Conservation (phyloP, 2,888 invertebrate species). For the Aphrophora alni region DNA sequence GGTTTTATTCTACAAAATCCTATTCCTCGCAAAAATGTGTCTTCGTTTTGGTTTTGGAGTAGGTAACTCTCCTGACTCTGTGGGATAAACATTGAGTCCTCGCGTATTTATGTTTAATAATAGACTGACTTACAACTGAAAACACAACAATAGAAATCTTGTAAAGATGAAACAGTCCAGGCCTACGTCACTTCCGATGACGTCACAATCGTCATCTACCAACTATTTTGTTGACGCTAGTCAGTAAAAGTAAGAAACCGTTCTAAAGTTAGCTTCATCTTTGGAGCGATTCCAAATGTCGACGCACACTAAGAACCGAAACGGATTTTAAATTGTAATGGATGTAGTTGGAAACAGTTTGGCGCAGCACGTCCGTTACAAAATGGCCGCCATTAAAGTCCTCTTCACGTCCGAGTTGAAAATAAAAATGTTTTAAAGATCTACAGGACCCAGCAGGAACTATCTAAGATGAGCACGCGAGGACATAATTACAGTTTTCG, state of each 20-base stretch:
- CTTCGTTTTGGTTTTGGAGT: too few species aligned
- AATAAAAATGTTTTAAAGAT: too few species aligned
- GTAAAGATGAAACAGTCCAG: not conserved
- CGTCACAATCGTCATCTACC: not conserved
- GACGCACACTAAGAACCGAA: not conserved
- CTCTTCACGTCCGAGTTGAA: too few species aligned
- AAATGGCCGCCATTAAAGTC: too few species aligned
- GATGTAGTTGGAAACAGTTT: not conserved
- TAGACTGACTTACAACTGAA: not conserved
- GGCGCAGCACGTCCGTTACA: not conserved
- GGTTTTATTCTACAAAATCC: too few species aligned
- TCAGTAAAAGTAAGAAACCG: not conserved
- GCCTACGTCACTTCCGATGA: not conserved
- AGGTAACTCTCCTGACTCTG: too few species aligned
- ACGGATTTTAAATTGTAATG: not conserved
- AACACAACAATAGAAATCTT: not conserved
- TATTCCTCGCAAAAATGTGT: too few species aligned
- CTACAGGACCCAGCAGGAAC: too few species aligned
- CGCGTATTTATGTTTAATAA: not conserved
- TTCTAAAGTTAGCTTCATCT: not conserved
- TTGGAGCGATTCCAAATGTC: not conserved
- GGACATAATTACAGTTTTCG: too few species aligned
- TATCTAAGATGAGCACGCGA: too few species aligned
- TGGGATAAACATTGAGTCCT: too few species aligned
- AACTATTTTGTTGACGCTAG: not conserved